Conservation (phyloP, 1,140 invertebrate genomes). For the Euschistus heros region DNA sequence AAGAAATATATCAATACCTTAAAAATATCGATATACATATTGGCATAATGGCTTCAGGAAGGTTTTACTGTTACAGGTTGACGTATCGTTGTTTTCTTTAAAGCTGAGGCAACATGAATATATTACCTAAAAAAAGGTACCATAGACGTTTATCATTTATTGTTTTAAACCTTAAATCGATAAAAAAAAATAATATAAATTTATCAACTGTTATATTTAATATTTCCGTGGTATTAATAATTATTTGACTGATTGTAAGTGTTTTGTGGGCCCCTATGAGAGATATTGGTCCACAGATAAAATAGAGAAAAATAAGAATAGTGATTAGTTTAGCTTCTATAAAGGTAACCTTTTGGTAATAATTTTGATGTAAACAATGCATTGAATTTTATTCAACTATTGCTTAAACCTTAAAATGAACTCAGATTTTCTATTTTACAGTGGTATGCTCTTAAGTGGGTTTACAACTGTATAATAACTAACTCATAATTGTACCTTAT, state of each 20-base stretch:
- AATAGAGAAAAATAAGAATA: background rate
- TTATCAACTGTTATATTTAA: background rate
- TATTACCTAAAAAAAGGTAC: slow-evolving; percentile 18
- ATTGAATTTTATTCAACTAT: too few relatives aligned
- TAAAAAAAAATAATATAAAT: background rate
- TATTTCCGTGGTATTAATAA: background rate
- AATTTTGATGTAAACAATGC: too few relatives aligned
- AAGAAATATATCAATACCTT: too few relatives aligned
- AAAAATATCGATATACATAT: too few relatives aligned
- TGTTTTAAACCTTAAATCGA: background rate
- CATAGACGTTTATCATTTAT: background rate
- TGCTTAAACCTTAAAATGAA: too few relatives aligned
- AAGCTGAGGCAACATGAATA: slow-evolving; percentile 15
- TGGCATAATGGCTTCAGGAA: too few relatives aligned
- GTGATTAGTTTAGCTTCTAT: too few relatives aligned
- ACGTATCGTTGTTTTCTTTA: background rate
- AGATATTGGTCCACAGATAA: background rate
- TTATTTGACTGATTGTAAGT: background rate
- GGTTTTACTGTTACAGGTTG: background rate
- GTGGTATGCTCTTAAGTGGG: too few relatives aligned
- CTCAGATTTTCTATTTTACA: too few relatives aligned
- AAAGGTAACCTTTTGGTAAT: too few relatives aligned
- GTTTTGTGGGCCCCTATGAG: background rate
- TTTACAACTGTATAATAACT: too few relatives aligned
- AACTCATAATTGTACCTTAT: too few relatives aligned